Evolutionary conservation across 2,888 invertebrate genomes (phyloP).

Genomic region (Metallyticus violacea): DNA sequence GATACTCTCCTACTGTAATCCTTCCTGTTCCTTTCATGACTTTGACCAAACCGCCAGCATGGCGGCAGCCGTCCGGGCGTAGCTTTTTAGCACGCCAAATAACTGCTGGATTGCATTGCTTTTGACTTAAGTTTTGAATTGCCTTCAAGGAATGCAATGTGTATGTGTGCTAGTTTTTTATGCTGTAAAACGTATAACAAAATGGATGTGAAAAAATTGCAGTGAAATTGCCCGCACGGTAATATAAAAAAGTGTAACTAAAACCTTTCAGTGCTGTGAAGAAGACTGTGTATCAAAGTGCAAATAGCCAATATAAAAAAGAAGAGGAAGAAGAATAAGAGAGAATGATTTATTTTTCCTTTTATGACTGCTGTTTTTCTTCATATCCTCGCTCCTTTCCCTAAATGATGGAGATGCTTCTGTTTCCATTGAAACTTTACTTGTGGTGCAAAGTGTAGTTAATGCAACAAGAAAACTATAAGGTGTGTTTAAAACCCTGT

Average conservation of each 20-base stretch:
- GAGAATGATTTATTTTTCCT: neutral
- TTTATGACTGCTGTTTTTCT: neutral
- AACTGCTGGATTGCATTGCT: slow-evolving; percentile 8
- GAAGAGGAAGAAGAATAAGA: neutral
- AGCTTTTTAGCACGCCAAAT: slow-evolving; percentile 5
- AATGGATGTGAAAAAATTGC: neutral
- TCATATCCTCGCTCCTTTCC: neutral
- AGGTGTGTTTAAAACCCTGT: neutral
- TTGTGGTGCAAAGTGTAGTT: neutral
- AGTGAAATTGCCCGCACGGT: neutral
- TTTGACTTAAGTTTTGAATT: neutral
- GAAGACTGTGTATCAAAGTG: neutral
- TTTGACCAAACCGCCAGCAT: neutral
- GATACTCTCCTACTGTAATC: neutral
- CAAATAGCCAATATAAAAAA: neutral
- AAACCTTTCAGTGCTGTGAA: neutral
- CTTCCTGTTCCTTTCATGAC: neutral
- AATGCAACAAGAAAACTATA: neutral
- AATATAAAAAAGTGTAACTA: neutral
- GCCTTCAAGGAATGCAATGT: neutral
- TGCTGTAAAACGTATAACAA: neutral
- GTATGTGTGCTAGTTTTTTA: neutral
- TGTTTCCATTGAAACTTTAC: neutral
- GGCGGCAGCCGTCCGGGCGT: slow-evolving; percentile 18
- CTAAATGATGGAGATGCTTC: neutral